Base-by-base conservation (phyloP, 2,797 vertebrate genomes). In the Poeciliopsis turneri region DNA sequence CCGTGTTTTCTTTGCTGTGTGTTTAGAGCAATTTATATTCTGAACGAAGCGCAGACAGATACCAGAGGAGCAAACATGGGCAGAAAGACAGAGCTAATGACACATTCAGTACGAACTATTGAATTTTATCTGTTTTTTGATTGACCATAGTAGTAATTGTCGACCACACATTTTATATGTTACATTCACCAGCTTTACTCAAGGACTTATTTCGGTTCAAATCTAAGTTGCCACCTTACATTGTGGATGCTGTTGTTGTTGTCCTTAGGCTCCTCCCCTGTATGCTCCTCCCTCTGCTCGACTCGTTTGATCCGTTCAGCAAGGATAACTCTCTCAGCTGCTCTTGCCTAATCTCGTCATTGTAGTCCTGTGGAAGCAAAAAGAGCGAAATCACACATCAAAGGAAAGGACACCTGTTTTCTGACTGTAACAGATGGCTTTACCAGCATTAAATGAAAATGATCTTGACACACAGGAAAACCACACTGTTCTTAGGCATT, bases 321-420 rank as follows among this genome's bases (percentile, higher is more conserved):
- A 98, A 97, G 0, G 98, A 99, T 73, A 99, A 95, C 91, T 99
- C 98, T 87, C 98, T 96, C 85, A 99, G 95, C 77, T 99, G 98
- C 90, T 99, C 98, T 93, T 99, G 98, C 83, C 98, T 97, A 91
- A 99, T 99, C 95, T 99, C 97, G 92, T 99, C 98, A 80, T 99
- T 99, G 90, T 99, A 99, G 92, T 99, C 98, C 98, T 97, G 87
- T 4, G 80, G 81, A 87, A 73, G 82, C 78, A 82, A 80, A 90
- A 90, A 64, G 77, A 69, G 90, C 72, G 66, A 84, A 28, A 81
- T 83, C 30, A 77, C 75, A 66, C 61, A 85, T 69, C 11, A 86
- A 85, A 83, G 85, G 79, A 78, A 84, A 80, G 79, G 68, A 77
- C 82, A 90, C 93, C 91, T 89, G 87, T 91, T 83, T 88, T 83